A percentile compares a stretch with the other conserved stretches of the same genome.
Evolutionary conservation across 2,797 vertebrate species (phyloP).

Genomic region (Sarcophilus harrisii): DNA sequence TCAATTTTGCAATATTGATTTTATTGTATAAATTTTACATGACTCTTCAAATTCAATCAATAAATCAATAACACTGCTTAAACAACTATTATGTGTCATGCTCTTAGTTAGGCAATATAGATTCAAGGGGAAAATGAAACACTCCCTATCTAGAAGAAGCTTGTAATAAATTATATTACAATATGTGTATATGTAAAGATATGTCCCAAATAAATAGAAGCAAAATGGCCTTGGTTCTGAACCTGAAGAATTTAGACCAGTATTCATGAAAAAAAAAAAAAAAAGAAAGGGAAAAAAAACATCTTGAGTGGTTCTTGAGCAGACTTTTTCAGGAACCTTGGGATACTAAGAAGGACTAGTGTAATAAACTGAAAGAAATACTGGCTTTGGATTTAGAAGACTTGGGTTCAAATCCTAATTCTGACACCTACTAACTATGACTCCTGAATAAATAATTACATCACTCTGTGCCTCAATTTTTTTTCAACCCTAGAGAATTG

Average conservation of each 20-base stretch:
- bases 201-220: background rate
- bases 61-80: background rate
- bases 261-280: background rate
- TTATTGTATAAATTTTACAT: background rate
- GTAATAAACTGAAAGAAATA: background rate
- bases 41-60: background rate
- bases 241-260: background rate
- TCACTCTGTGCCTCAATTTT: background rate
- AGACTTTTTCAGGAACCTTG: background rate
- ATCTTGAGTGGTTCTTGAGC: background rate
- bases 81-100: background rate
- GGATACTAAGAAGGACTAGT: background rate
- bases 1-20: background rate
- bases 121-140: background rate
- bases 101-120: background rate
- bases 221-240: background rate
- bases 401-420: background rate
- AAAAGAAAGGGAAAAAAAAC: too few species aligned
- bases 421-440: background rate
- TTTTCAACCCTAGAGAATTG: background rate
- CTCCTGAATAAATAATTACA: background rate
- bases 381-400: background rate
- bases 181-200: background rate
- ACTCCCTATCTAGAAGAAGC: background rate
- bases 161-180: background rate